These are phyloP conservation scores for Xestia ashworthii DNA, from an alignment of 2,888 invertebrate species.

Conservation along the genomic window DNA sequence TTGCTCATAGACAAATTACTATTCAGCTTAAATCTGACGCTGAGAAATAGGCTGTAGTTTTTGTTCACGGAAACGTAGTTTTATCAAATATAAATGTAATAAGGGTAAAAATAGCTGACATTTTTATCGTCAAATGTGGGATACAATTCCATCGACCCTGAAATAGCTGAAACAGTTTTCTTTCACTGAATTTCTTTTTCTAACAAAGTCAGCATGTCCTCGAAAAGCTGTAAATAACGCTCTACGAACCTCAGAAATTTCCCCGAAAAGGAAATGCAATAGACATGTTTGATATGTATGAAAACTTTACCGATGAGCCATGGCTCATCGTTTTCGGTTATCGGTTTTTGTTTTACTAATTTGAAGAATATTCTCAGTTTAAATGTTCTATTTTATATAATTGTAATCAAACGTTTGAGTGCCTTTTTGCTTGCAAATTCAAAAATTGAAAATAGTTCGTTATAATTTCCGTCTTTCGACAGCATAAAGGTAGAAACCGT, in stretches of 20 bases:
- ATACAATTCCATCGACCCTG: background rate
- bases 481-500: background rate
- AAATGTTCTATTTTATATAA: background rate
- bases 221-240: slow-evolving; percentile 1
- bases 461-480: background rate
- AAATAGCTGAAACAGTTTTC: background rate
- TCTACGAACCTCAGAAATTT: background rate
- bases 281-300: background rate
- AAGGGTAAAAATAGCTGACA: background rate
- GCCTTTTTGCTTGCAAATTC: too few species aligned
- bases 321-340: background rate
- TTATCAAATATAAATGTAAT: background rate
- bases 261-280: background rate
- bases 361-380: background rate
- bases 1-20: background rate
- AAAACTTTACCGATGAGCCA: background rate
- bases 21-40: background rate
- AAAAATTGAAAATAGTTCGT: background rate
- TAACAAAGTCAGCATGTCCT: background rate
- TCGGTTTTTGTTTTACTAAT: background rate
- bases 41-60: background rate
- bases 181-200: slow-evolving; percentile 4
- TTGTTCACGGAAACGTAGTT: background rate
- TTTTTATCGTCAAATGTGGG: background rate
- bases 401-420: too few species aligned